Evolutionary conservation across 1,140 invertebrate species (phyloP).

Genomic region (Gonioctena quinquepunctata): DNA sequence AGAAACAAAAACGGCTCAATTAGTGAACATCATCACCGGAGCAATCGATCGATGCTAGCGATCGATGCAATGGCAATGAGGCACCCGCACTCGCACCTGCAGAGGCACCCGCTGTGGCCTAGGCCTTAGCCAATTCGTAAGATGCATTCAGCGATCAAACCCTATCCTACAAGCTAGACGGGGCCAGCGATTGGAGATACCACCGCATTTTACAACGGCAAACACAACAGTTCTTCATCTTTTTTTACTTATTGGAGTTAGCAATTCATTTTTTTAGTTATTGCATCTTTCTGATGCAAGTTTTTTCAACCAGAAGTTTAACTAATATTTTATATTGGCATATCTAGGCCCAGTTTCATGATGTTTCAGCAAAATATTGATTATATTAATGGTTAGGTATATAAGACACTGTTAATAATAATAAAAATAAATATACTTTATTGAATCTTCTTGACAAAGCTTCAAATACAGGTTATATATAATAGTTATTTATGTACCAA

Average conservation of each 20-base stretch:
- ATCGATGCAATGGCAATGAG: conserved; percentile 43
- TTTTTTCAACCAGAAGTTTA: no score
- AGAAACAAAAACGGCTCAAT: conserved; percentile 48
- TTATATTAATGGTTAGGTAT: no score
- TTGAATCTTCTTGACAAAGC: no score
- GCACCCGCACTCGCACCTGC: conserved; percentile 47
- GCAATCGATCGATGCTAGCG: conserved; percentile 21
- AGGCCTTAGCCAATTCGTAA: conserved; percentile 19
- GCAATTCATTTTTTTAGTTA: not conserved
- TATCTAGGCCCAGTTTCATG: no score
- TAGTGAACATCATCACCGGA: conserved; percentile 42
- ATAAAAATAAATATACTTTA: no score
- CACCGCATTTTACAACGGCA: not conserved
- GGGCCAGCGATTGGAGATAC: conserved; percentile 29
- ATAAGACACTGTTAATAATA: no score
- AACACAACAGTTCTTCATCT: conserved; percentile 9
- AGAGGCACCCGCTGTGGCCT: conserved; percentile 23
- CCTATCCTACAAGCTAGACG: conserved; percentile 43
- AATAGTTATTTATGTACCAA: no score
- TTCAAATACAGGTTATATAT: no score
- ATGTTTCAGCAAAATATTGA: no score
- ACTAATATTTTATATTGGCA: no score
- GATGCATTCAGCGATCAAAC: conserved; percentile 50
- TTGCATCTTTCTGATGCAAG: no score
- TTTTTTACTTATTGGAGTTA: no score